phyloP scores from a whole-genome alignment of 2,888 invertebrate genomes.

The Tachystola acroxantha region DNA sequence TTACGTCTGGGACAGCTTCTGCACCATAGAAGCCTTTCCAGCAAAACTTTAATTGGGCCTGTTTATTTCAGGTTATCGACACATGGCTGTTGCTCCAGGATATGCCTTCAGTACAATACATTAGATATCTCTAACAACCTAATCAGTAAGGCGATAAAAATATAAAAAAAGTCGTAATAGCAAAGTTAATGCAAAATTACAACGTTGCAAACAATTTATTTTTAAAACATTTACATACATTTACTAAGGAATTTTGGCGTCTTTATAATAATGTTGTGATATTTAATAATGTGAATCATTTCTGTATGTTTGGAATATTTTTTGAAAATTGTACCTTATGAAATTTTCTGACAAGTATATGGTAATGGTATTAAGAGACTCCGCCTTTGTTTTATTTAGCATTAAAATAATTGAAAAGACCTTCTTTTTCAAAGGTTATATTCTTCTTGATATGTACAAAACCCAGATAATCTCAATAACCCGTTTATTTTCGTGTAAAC shows the following conservation, averaged over 20 bases:
- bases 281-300: constrained; percentile 70
- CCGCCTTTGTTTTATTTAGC: constrained; percentile 28
- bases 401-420: too few relatives aligned
- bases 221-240: constrained; percentile 69
- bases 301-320: constrained; percentile 66
- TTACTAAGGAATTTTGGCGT: constrained; percentile 62
- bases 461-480: too few relatives aligned
- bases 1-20: too few relatives aligned
- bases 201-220: constrained; percentile 59
- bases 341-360: constrained; percentile 70
- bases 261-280: constrained; percentile 64
- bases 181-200: constrained; percentile 62
- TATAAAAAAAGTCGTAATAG: constrained; percentile 41
- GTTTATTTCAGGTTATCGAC: constrained; percentile 31
- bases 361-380: constrained; percentile 47
- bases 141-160: constrained; percentile 42
- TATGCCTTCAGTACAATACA: constrained; percentile 27
- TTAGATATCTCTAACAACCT: constrained; percentile 27
- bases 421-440: too few relatives aligned
- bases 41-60: too few relatives aligned
- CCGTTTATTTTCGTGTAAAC: too few relatives aligned
- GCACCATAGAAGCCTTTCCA: too few relatives aligned
- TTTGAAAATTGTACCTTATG: constrained; percentile 65
- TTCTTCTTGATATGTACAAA: too few relatives aligned
- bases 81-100: constrained; percentile 22